Percentiles rank a stretch among this genome's conserved stretches.
phyloP scores from a whole-genome alignment of 2,888 invertebrate genomes.

The Lycophotia porphyrea region DNA sequence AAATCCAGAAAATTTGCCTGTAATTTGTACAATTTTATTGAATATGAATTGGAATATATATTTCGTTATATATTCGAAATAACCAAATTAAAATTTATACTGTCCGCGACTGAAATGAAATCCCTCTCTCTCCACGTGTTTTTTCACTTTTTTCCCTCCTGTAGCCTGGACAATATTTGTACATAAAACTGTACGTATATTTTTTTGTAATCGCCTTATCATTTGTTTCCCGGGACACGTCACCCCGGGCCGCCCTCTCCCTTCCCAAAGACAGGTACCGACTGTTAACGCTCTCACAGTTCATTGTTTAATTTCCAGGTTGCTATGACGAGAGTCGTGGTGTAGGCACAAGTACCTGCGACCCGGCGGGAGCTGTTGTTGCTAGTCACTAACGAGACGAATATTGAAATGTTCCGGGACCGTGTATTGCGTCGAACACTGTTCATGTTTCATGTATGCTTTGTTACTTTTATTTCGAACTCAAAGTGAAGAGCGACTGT shows the following conservation, averaged over 20 bases:
- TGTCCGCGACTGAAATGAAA: slow-evolving; percentile 5
- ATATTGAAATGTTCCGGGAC: slow-evolving; percentile 41
- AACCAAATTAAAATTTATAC: slow-evolving; percentile 6
- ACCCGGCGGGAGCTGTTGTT: slow-evolving; percentile 52
- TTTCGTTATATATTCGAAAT: not conserved
- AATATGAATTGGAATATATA: too few relatives aligned
- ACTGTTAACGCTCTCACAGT: slow-evolving; percentile 69
- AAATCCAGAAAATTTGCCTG: not conserved
- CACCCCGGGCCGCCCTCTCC: slow-evolving; percentile 46
- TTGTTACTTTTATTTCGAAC: slow-evolving; percentile 44
- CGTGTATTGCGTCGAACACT: slow-evolving; percentile 27
- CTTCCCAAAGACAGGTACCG: slow-evolving; percentile 55
- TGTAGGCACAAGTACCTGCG: slow-evolving; percentile 53
- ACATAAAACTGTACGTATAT: slow-evolving; percentile 52
- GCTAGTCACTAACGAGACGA: slow-evolving; percentile 42
- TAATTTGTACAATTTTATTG: too few relatives aligned
- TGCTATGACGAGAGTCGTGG: slow-evolving; percentile 78
- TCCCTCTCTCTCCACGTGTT: slow-evolving; percentile 2
- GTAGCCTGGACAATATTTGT: slow-evolving; percentile 31
- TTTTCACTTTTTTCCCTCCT: slow-evolving; percentile 16
- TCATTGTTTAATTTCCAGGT: slow-evolving; percentile 76
- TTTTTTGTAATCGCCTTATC: slow-evolving; percentile 64
- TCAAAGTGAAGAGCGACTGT: slow-evolving; percentile 36
- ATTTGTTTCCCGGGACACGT: slow-evolving; percentile 59
- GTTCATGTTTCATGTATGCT: slow-evolving; percentile 32